Evolutionary conservation across 2,888 invertebrate species (phyloP).

Genomic region (Pardosa pseudoannulata): DNA sequence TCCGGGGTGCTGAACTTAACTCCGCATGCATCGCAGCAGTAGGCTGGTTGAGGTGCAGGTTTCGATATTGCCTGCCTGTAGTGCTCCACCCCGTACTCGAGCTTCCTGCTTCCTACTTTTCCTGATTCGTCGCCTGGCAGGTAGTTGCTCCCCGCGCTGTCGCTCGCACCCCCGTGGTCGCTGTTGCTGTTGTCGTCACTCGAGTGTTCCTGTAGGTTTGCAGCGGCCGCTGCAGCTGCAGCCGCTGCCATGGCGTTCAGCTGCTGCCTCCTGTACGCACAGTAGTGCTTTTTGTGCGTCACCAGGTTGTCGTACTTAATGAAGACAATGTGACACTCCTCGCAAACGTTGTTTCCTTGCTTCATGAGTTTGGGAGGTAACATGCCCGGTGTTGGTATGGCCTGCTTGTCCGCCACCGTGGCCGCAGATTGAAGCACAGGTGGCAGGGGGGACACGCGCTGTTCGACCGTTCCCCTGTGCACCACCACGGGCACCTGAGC

Average conservation of each 20-base stretch:
- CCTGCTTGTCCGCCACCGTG: constrained; percentile 18
- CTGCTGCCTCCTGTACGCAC: constrained; percentile 81
- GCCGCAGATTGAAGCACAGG: constrained; percentile 29
- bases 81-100: neutral
- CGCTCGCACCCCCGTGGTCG: constrained; percentile 30
- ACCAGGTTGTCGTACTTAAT: constrained; percentile 96
- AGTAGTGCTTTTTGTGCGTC: constrained; percentile 95
- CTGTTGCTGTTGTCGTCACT: constrained; percentile 54
- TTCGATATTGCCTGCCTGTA: constrained; percentile 31
- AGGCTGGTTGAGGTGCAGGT: constrained; percentile 72
- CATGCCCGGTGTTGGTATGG: constrained; percentile 14
- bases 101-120: neutral
- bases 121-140: constrained; percentile 1
- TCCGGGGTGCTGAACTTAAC: constrained; percentile 96
- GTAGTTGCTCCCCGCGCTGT: constrained; percentile 5
- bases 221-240: constrained; percentile 22
- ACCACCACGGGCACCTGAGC: constrained; percentile 20
- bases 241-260: constrained; percentile 43
- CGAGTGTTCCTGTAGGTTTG: constrained; percentile 28
- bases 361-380: constrained; percentile 82
- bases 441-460: constrained; percentile 39
- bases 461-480: constrained; percentile 16
- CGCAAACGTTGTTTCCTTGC: constrained; percentile 95
- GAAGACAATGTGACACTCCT: constrained; percentile 97
- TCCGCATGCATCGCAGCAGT: constrained; percentile 94